Evolutionary conservation across 2,797 vertebrate species (phyloP).

Genomic region (Crenuchus spilurus): DNA sequence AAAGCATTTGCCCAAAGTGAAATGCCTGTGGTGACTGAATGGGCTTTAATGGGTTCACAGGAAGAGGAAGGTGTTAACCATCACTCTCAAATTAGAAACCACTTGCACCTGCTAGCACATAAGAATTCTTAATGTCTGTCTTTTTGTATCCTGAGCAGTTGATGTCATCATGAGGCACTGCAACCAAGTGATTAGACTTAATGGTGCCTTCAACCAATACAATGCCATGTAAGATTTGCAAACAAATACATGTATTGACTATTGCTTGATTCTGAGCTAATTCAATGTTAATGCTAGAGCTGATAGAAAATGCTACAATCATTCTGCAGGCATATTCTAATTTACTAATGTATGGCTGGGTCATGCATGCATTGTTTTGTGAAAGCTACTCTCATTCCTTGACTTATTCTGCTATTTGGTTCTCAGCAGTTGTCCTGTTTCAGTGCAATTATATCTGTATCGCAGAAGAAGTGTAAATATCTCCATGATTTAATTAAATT

Average conservation of each 20-base stretch:
- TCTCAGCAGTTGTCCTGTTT: conserved; percentile 35
- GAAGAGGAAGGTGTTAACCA: conserved; percentile 39
- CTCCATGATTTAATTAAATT: conserved; percentile 38
- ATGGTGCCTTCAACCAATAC: background rate
- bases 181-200: background rate
- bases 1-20: conserved; percentile 51
- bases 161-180: background rate
- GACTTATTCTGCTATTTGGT: conserved; percentile 37
- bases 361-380: conserved; percentile 26
- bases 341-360: background rate
- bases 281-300: background rate
- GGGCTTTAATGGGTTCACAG: conserved; percentile 35
- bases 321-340: background rate
- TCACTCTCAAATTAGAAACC: conserved; percentile 27
- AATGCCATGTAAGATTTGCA: background rate
- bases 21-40: conserved; percentile 38
- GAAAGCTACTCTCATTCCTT: conserved; percentile 20
- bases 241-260: background rate
- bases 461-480: conserved; percentile 48
- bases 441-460: conserved; percentile 52
- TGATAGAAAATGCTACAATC: background rate
- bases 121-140: background rate
- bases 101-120: conserved; percentile 13
- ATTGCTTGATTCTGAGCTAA: background rate
- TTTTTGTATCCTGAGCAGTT: too few relatives aligned